These are phyloP conservation scores for Forbesichthys papilliferus DNA, from an alignment of 2,113 vertebrate species.

Conservation along the genomic window DNA sequence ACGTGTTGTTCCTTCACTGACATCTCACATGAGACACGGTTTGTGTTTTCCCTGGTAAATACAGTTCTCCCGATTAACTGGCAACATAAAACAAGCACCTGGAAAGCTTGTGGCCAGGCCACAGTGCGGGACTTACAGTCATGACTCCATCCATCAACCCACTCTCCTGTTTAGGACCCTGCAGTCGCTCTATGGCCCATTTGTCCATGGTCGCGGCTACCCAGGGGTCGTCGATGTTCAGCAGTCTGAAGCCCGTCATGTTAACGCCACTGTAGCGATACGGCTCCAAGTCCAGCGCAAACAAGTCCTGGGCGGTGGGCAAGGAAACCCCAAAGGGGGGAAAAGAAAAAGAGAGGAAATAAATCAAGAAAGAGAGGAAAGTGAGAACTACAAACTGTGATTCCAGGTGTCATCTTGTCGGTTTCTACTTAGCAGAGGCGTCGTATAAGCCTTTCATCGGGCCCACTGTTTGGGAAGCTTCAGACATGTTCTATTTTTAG, in stretches of 20 bases:
- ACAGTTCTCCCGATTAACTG: no score
- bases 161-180: slow-evolving; percentile 87
- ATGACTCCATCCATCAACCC: slow-evolving; percentile 90
- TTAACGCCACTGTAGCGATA: slow-evolving; percentile 97
- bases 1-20: no score
- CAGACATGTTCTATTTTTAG: not conserved
- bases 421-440: not conserved
- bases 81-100: no score
- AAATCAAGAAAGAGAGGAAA: not conserved
- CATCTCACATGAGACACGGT: no score
- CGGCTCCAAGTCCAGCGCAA: slow-evolving; percentile 94
- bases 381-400: not conserved
- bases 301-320: slow-evolving; percentile 83
- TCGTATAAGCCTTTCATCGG: not conserved
- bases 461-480: not conserved
- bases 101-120: no score
- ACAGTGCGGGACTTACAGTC: slow-evolving; percentile 79
- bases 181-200: slow-evolving; percentile 91
- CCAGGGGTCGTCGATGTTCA: slow-evolving; percentile 85
- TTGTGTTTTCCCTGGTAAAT: no score
- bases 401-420: not conserved
- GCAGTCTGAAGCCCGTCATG: slow-evolving; percentile 94
- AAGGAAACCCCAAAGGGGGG: not conserved
- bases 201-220: slow-evolving; percentile 89
- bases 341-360: not conserved